phyloP scores from a whole-genome alignment of 2,797 vertebrate genomes.

The Acanthopagrus latus region DNA sequence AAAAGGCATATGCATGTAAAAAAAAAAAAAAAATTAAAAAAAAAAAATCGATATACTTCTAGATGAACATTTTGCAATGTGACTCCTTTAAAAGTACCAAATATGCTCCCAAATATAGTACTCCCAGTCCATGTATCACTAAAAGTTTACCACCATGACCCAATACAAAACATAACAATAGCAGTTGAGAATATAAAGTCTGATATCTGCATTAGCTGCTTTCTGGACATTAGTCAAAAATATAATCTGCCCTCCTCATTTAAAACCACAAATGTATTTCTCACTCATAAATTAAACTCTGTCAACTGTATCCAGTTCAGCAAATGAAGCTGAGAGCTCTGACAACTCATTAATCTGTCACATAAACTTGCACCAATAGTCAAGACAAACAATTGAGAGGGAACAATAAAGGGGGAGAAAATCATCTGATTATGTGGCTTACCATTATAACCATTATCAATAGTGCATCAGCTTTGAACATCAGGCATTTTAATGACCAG shows the following conservation, averaged over 20 bases:
- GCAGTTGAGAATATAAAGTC: neutral
- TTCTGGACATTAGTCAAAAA: slow-evolving; percentile 19
- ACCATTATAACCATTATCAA: neutral
- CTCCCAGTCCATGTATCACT: neutral
- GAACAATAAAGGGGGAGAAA: neutral
- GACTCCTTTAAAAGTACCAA: neutral
- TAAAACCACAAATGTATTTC: neutral
- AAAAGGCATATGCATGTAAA: neutral
- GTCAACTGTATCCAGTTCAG: neutral
- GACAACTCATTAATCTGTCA: slow-evolving; percentile 14
- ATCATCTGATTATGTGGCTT: neutral
- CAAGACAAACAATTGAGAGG: neutral
- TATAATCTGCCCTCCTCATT: neutral
- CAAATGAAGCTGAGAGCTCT: neutral
- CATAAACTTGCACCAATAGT: neutral
- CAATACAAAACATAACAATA: neutral
- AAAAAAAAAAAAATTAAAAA: slow-evolving; percentile 1
- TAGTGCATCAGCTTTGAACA: slow-evolving; percentile 16
- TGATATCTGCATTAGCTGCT: neutral
- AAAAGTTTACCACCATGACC: neutral
- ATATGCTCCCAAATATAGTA: neutral
- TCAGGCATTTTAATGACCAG: neutral
- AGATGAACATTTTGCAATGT: neutral
- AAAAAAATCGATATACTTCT: neutral
- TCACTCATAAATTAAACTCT: neutral